Base-by-base conservation (phyloP, 2,113 vertebrate species). In the Chloropsis cyanopogon region DNA sequence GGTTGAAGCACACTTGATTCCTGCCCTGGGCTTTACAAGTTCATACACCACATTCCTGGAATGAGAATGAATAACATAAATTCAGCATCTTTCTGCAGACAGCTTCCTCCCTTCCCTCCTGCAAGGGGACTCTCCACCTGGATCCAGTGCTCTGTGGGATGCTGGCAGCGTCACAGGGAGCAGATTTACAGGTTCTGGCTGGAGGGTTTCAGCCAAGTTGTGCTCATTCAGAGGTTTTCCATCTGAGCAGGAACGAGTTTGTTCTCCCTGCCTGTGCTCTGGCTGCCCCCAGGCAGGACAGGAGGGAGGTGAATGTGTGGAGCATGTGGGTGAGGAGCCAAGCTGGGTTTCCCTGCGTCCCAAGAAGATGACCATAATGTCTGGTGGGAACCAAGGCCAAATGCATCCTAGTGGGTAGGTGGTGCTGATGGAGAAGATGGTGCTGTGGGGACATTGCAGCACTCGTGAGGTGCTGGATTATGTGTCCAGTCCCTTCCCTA, bases 361-460 rank as follows among this genome's bases (percentile, higher is more conserved):
- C 5, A 8, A 28, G 7, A 47, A 64, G 46, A 25, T 59, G 39
- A n/a, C 21, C 1, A 0, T 12, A 2, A 17, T 17, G 31, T 41
- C n/a, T 29, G n/a, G 9, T 24, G n/a, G 23, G 9, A 24, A 4
- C 11, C 0, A 1, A 23, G 19, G 29, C 8, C 53, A 69, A 44
- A 47, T 13, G 20, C 49, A 47, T 47, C 66, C 49, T 26, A 2
- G 8, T 3, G 47, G 21, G 16, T 28, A 37, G 26, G 17, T 47
- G 65, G 35, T 88, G 52, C 82, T 3, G 1, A 18, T 37, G 71
- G 39, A 80, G 31, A 37, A 9, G 17, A 29, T 4, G 17, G 14
- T n/a, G 49, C 44, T 0, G 0, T 21, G 59, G 33, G 59, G 63
- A 44, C 3, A 11, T 21, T 0, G 0, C 78, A 37, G 78, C 11